Evolutionary conservation across 1,140 invertebrate genomes (phyloP).

Genomic region (Euura lappo): DNA sequence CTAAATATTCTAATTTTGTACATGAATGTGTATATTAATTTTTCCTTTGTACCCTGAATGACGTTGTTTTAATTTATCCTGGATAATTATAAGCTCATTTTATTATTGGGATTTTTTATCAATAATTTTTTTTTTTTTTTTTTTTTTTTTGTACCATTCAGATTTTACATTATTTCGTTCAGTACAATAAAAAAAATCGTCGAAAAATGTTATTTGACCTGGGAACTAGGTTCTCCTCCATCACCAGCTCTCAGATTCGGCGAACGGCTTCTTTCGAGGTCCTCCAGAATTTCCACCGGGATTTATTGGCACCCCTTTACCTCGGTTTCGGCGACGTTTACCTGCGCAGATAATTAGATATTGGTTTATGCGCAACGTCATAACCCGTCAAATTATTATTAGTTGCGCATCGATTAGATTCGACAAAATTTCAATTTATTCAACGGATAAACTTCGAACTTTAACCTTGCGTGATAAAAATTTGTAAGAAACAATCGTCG

Average conservation of each 20-base stretch:
- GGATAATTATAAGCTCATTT: too few species aligned
- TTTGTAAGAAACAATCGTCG: too few species aligned
- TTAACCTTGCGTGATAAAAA: background rate
- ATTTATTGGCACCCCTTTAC: slow-evolving; percentile 21
- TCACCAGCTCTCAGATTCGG: slow-evolving; percentile 40
- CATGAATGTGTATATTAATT: too few species aligned
- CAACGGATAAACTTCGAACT: background rate
- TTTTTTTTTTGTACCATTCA: too few species aligned
- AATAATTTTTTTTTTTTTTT: too few species aligned
- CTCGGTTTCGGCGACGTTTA: slow-evolving; percentile 48
- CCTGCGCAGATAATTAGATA: slow-evolving; percentile 47
- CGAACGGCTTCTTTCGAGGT: slow-evolving; percentile 39
- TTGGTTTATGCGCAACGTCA: slow-evolving; percentile 26
- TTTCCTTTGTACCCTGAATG: too few species aligned
- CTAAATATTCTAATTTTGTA: too few species aligned
- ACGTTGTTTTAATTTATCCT: too few species aligned
- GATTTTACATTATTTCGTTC: too few species aligned
- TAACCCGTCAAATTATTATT: slow-evolving; percentile 18
- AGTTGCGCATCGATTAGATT: slow-evolving; percentile 3
- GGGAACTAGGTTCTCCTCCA: slow-evolving; percentile 1
- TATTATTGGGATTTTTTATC: too few species aligned
- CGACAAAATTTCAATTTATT: slow-evolving; percentile 8
- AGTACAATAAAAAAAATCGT: background rate
- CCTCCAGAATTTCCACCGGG: slow-evolving; percentile 10
- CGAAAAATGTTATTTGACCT: background rate